Conservation (phyloP, 2,113 vertebrate genomes). For the Corapipo altera region DNA sequence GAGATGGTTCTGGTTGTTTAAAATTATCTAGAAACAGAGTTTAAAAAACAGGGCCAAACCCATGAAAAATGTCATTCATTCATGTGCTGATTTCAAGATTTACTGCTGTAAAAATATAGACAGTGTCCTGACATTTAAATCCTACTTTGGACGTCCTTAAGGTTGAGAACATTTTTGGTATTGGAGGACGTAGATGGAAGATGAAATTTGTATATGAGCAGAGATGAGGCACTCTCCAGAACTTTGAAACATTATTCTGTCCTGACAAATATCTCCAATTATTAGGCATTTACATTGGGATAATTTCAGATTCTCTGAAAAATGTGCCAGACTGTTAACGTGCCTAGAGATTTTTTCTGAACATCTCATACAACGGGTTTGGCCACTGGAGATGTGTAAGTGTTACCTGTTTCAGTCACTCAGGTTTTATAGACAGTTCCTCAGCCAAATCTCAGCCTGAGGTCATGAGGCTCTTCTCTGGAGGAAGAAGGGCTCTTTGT, state of each 20-base stretch:
- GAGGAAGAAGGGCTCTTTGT: slow-evolving; percentile 21
- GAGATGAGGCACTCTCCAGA: not conserved
- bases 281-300: not conserved
- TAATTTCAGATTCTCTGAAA: not conserved
- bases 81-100: not conserved
- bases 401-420: not conserved
- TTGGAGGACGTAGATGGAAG: not conserved
- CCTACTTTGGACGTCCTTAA: not conserved
- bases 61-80: not conserved
- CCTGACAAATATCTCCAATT: not conserved
- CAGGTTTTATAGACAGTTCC: not conserved
- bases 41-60: not conserved
- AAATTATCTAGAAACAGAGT: not conserved
- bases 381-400: not conserved
- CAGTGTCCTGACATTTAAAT: not conserved
- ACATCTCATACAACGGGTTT: not conserved
- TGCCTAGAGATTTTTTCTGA: not conserved
- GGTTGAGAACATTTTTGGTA: not conserved
- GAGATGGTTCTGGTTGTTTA: not conserved
- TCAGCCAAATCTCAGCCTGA: not conserved
- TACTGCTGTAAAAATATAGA: not conserved
- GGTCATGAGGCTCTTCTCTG: not conserved
- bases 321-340: not conserved
- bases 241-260: not conserved
- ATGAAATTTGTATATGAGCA: not conserved